Evolutionary conservation across 2,797 vertebrate species (phyloP), one percentile per base, ranked within the genome.

Genomic region (Cryptoblepharus egeriae): DNA sequence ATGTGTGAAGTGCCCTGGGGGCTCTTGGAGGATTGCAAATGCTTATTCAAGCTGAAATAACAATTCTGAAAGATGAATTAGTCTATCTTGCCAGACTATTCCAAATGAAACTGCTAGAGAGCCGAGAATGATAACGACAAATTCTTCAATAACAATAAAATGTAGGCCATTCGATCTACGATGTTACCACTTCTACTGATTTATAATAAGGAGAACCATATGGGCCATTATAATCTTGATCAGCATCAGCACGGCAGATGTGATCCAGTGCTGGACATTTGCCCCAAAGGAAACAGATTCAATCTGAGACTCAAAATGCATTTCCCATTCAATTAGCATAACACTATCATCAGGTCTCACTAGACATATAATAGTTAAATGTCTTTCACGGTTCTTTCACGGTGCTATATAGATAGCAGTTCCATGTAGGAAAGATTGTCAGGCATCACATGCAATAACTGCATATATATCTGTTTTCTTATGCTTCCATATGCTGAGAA

Each of bases 311-410:
- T 42, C 67, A 28, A 39, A 74, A 58, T 37, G 74, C 61, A 42
- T 84, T 74, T 74, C 68, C 75, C 75, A 73, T 30, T 52, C 42
- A 81, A 82, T 86, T 86, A 75, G 55, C 75, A 86, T 82, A 73
- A 82, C 55, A 82, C 45, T 26, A 35, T 63, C 63, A 68, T 63
- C 64, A 64, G 63, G 26, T 60, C 71, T 32, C 45, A 5, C 77
- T 10, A 55, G 72, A 85, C 37, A 71, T 26, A 52, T 37, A 58
- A 28, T 85, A 69, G 39, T 69, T 85, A 28, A 79, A 49, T 57
- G n/a, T n/a, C n/a, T n/a, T 9, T 30, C 67, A 49, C 42, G 28
- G 75, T 30, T 30, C 26, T 82, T 82, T 58, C 77, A 60, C n/a
- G 26, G 58, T 10, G 28, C 58, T n/a, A 68, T 61, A 64, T 16